These are phyloP conservation scores for Diplosoma virens DNA, from an alignment of 23 tunicate species.

Conservation along the genomic window DNA sequence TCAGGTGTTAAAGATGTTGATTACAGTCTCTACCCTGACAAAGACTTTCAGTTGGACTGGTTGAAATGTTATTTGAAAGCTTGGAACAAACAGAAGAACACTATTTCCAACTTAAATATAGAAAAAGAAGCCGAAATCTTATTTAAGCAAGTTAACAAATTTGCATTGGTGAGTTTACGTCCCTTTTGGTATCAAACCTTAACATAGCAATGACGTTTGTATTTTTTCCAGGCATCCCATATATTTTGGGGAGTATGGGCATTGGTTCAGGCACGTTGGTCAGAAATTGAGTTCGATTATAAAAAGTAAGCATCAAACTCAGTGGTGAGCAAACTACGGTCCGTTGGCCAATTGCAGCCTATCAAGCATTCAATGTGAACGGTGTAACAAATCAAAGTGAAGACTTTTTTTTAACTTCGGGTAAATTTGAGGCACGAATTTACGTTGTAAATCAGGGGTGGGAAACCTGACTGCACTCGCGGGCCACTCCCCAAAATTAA, in stretches of 20 bases:
- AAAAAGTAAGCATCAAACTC: slow-evolving; percentile 39
- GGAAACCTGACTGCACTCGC: too few relatives aligned
- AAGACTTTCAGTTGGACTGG: slow-evolving; percentile 56
- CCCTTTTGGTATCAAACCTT: neutral
- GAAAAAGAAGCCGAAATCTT: slow-evolving; percentile 30
- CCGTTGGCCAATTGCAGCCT: neutral
- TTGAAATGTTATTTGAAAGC: slow-evolving; percentile 36
- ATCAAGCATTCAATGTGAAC: neutral
- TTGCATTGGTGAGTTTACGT: slow-evolving; percentile 59
- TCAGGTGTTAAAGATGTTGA: slow-evolving; percentile 79
- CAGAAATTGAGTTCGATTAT: slow-evolving; percentile 78
- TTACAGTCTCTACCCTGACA: slow-evolving; percentile 60
- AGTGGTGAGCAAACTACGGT: neutral
- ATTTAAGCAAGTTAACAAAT: slow-evolving; percentile 66
- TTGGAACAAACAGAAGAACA: neutral
- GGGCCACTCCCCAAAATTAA: too few relatives aligned
- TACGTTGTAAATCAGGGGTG: too few relatives aligned
- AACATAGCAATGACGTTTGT: neutral
- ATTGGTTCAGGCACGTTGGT: slow-evolving; percentile 68
- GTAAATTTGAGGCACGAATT: too few relatives aligned
- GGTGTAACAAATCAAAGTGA: too few relatives aligned
- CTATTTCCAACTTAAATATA: neutral
- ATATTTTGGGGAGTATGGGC: slow-evolving; percentile 86
- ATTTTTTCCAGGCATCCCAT: slow-evolving; percentile 61
- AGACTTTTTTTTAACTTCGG: too few relatives aligned